These are phyloP conservation scores for Aphrophora alni DNA, from an alignment of 2,888 invertebrate species.

Conservation along the genomic window DNA sequence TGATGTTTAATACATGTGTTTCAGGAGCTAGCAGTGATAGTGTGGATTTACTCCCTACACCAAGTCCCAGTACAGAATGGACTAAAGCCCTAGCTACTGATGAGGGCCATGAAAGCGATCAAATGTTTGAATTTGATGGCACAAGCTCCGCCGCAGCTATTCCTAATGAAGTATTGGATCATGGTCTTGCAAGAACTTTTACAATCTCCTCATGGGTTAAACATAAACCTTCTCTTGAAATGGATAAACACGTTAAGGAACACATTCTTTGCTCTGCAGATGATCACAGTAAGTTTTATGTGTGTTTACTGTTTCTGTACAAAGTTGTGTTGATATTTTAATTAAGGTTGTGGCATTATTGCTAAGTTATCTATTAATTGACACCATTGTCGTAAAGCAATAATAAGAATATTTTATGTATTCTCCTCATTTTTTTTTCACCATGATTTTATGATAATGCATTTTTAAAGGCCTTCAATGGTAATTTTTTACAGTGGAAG, in stretches of 20 bases:
- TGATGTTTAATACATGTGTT: too few species aligned
- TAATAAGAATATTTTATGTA: too few species aligned
- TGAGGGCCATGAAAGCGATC: slow-evolving; percentile 77
- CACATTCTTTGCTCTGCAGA: slow-evolving; percentile 97
- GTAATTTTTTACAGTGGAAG: too few species aligned
- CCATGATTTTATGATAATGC: too few species aligned
- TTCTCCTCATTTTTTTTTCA: too few species aligned
- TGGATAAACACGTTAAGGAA: slow-evolving; percentile 91
- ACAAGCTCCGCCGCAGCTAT: slow-evolving; percentile 84
- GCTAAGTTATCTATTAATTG: too few species aligned
- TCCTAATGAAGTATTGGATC: slow-evolving; percentile 76
- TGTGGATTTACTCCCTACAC: slow-evolving; percentile 84
- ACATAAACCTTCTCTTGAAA: slow-evolving; percentile 78
- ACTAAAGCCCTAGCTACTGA: slow-evolving; percentile 65
- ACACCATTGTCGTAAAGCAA: too few species aligned
- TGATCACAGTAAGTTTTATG: slow-evolving; percentile 88
- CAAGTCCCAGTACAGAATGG: slow-evolving; percentile 77
- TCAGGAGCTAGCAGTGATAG: slow-evolving; percentile 79
- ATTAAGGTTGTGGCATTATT: too few species aligned
- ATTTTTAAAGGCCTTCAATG: too few species aligned
- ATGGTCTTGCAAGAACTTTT: slow-evolving; percentile 81
- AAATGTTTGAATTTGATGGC: slow-evolving; percentile 96
- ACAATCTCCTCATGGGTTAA: slow-evolving; percentile 95
- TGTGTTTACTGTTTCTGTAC: too few species aligned
- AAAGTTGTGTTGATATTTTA: too few species aligned